Evolutionary conservation across 2,797 vertebrate species (phyloP), one percentile per base, ranked within the genome.

Genomic region (Chloroceryle inda): DNA sequence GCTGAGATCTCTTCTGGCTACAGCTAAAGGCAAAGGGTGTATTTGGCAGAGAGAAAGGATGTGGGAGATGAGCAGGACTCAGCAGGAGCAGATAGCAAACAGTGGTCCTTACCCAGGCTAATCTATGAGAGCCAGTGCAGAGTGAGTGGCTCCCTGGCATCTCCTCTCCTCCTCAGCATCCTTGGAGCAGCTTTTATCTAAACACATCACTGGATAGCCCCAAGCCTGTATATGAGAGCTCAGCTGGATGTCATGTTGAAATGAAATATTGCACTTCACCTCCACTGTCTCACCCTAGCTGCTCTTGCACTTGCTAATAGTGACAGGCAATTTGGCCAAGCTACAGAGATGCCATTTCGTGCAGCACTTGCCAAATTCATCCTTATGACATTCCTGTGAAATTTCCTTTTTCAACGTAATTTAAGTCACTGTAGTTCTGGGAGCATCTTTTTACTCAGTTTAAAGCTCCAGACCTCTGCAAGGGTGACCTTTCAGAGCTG

Each of bases 111-210:
- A 37, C 33, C 20, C 72, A 33, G n/a, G 35, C 16, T 50, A 42
- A 45, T 26, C 11, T 10, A 5, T 0, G 0, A 75, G 62, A 68
- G 5, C 6, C 9, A 3, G 10, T 5, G 22, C 13, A 47, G 35
- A n/a, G 7, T 5, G 11, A 72, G n/a, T 0, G 11, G 21, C 31
- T 82, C 35, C 42, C 47, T 40, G 42, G 38, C 61, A 74, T 56
- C 6, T 80, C 23, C 22, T 53, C 17, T 69, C 17, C n/a, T n/a
- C 26, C 21, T 21, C 66, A 78, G 40, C 8, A 31, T 7, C 73
- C 84, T 50, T 27, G 29, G 33, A 56, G 24, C 9, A 56, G 27
- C 8, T 88, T 78, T 81, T 72, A 19, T 19, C 38, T 44, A 62
- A 91, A n/a, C 20, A 24, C 5, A 72, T 27, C 6, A 6, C 24